Evolutionary conservation across 2,888 invertebrate species (phyloP).

Genomic region (Unio delphinus): DNA sequence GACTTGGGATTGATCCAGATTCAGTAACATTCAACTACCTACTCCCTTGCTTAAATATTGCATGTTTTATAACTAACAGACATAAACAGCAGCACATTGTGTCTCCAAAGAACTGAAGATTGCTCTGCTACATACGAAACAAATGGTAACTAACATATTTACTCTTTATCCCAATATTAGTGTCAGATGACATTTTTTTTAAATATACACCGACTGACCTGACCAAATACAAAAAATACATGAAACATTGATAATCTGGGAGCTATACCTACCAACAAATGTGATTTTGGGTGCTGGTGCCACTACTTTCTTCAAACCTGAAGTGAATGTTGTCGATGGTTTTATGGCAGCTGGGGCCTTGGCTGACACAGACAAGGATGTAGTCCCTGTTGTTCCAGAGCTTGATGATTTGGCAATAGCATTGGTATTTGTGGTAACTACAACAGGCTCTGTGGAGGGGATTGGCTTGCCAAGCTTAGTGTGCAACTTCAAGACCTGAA

Average conservation of each 20-base stretch:
- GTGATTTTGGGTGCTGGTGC: constrained; percentile 84
- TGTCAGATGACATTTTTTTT: neutral
- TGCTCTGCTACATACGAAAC: too few species aligned
- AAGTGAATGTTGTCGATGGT: constrained; percentile 37
- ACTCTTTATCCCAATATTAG: neutral
- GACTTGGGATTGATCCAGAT: too few species aligned
- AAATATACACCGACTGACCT: neutral
- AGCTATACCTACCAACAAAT: constrained; percentile 78
- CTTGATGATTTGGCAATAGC: constrained; percentile 36
- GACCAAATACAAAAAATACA: neutral
- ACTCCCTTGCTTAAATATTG: too few species aligned
- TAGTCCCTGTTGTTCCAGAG: constrained; percentile 21
- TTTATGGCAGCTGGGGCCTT: constrained; percentile 27
- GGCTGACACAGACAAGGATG: constrained; percentile 7
- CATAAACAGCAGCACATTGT: too few species aligned
- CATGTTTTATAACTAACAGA: too few species aligned
- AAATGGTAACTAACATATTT: too few species aligned
- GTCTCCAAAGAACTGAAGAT: too few species aligned
- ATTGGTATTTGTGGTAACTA: constrained; percentile 74
- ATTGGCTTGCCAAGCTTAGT: constrained; percentile 98
- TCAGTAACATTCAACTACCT: too few species aligned
- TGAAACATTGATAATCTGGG: neutral
- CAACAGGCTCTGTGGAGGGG: constrained; percentile 94
- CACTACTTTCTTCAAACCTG: constrained; percentile 68
- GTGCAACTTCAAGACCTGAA: constrained; percentile 87